Evolutionary conservation across 2,888 invertebrate species (phyloP).

Genomic region (Microdon myrmicae): DNA sequence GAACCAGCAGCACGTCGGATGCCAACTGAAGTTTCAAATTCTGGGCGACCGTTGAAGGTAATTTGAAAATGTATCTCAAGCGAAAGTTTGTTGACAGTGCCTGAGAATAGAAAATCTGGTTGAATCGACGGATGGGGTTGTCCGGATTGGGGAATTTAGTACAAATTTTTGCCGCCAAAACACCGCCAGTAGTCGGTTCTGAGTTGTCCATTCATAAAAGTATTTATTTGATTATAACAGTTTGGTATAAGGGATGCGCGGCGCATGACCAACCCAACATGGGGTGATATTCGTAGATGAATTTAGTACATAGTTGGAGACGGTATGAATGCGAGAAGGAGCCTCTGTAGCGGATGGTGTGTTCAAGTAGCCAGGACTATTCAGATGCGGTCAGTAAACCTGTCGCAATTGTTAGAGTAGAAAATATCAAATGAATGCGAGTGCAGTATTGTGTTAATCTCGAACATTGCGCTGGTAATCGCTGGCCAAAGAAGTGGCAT

Average conservation of each 20-base stretch:
- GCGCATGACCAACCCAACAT: constrained; percentile 35
- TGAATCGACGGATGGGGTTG: constrained; percentile 5
- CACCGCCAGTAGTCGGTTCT: background rate
- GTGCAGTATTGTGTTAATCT: constrained; percentile 39
- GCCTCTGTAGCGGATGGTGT: constrained; percentile 28
- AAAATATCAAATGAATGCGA: constrained; percentile 16
- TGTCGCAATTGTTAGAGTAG: constrained; percentile 34
- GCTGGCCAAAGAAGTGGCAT: constrained; percentile 10
- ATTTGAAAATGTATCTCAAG: constrained; percentile 50
- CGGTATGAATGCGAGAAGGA: background rate
- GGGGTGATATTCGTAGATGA: constrained; percentile 15
- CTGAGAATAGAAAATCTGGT: constrained; percentile 45
- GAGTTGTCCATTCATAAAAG: constrained; percentile 41
- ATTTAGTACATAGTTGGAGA: constrained; percentile 31
- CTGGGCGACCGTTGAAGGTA: constrained; percentile 38
- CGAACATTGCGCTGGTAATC: constrained; percentile 6
- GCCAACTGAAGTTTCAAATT: constrained; percentile 48
- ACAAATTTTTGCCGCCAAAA: constrained; percentile 42
- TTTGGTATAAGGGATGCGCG: constrained; percentile 25
- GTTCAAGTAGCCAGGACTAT: constrained; percentile 22
- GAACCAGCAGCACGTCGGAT: constrained; percentile 50
- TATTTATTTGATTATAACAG: constrained; percentile 37
- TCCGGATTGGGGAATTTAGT: constrained; percentile 30
- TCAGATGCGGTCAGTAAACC: constrained; percentile 49
- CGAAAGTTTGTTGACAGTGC: constrained; percentile 50